phyloP scores from a whole-genome alignment of 2,113 vertebrate genomes.

The Pangasianodon hypophthalmus region DNA sequence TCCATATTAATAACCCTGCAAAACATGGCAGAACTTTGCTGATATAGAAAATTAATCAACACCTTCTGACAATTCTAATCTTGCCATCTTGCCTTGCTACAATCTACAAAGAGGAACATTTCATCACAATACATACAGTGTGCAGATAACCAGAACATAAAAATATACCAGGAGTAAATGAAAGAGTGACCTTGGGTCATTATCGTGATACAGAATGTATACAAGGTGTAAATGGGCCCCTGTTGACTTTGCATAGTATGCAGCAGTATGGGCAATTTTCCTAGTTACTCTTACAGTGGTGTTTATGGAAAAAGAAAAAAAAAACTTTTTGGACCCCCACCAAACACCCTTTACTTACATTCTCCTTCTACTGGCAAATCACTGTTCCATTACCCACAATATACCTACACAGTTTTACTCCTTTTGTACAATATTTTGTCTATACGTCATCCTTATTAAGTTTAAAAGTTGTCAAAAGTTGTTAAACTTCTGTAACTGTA shows the following conservation, averaged over 20 bases:
- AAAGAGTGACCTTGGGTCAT: not conserved
- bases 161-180: not conserved
- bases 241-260: not conserved
- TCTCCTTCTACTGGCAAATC: too few relatives aligned
- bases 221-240: not conserved
- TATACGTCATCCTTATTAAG: not conserved
- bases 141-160: not conserved
- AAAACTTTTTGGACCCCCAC: too few relatives aligned
- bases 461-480: not conserved
- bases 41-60: not conserved
- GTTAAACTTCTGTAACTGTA: not conserved
- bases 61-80: not conserved
- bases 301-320: not conserved
- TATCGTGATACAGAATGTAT: not conserved
- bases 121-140: not conserved
- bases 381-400: not conserved
- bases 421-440: not conserved
- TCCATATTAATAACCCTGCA: not conserved
- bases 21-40: not conserved
- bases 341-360: too few relatives aligned
- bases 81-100: not conserved
- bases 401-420: not conserved
- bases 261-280: not conserved
- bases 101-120: not conserved
- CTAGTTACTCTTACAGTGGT: not conserved